Percentiles rank a stretch among this genome's conserved stretches.
Conservation (phyloP, 2,797 vertebrate species). For the Sebastes diploproa region DNA sequence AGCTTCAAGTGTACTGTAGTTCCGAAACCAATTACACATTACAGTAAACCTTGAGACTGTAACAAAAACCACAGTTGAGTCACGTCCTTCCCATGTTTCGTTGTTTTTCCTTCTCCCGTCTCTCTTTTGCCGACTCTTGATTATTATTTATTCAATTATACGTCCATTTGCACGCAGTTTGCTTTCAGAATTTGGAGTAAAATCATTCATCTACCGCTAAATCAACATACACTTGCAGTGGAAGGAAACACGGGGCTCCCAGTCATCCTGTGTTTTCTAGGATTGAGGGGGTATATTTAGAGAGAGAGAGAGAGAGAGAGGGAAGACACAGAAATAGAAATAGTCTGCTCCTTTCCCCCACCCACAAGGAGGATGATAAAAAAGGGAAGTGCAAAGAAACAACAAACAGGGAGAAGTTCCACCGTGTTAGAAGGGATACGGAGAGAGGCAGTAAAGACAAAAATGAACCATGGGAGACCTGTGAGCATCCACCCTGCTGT, state of each 20-base stretch:
- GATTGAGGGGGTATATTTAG: constrained; percentile 38
- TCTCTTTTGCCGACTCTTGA: background rate
- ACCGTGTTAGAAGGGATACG: background rate
- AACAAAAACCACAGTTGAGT: constrained; percentile 14
- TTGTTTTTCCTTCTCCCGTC: background rate
- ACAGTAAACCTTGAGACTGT: constrained; percentile 27
- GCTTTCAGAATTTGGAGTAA: constrained; percentile 1
- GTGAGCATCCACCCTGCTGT: constrained; percentile 61
- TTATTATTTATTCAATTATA: constrained; percentile 17
- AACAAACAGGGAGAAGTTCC: background rate
- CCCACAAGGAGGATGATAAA: background rate
- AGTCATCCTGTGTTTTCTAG: constrained; percentile 18
- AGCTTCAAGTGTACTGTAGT: constrained; percentile 11
- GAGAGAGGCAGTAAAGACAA: background rate
- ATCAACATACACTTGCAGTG: constrained; percentile 4
- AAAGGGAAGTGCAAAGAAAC: background rate
- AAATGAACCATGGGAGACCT: constrained; percentile 39
- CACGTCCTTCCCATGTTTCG: background rate
- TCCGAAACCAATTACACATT: constrained; percentile 38
- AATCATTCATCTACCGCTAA: constrained; percentile 18
- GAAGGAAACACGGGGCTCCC: background rate
- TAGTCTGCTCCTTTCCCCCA: constrained; percentile 18
- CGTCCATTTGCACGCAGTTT: background rate
- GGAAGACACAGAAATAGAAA: constrained; percentile 36
- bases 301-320: background rate